Base-by-base conservation (phyloP, 2,113 vertebrate species). In the Clarias batrachus region DNA sequence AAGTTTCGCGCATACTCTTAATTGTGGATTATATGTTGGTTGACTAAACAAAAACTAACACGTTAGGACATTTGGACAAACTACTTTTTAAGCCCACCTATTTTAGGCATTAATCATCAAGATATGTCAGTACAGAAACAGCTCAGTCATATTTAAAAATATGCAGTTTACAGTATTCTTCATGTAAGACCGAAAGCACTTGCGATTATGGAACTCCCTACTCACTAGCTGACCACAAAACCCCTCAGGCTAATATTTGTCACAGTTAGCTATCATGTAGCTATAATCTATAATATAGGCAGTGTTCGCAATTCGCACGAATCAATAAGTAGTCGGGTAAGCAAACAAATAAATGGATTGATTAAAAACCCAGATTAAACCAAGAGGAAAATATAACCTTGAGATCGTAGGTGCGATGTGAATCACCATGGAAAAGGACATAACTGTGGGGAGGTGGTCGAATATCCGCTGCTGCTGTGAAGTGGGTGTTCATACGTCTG, bases 401-500 rank as follows among this genome's bases (percentile, higher is more conserved):
- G n/a, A 88, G 83, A 33, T 65, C 23, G 54, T 74, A 78, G 81
- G 41, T 79, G 82, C 19, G n/a, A 65, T 81, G 17, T 86, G 66
- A 86, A 86, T 86, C 57, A 81, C 23, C 52, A 77, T 86, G 89
- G 85, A 87, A 87, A 87, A 79, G 37, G 30, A 77, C 48, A 56
- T 30, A 54, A n/a, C n/a, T 48, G 41, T 82, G 52, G 33, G 27
- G 23, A n/a, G 77, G 63, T 52, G 82, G 83, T n/a, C 63, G 89
- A 54, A 76, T 70, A 79, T 41, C 70, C 78, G 66, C 71, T 52
- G 21, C 62, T 21, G 59, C 85, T 87, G 86, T 88, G 89, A 90
- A 91, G 91, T 87, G 89, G 88, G 87, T 90, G 88, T 78, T 82
- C 90, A 88, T 90, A 89, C 57, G 57, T 57, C 62, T 23, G 30